Evolutionary conservation across 2,888 invertebrate genomes (phyloP), one percentile per base, ranked within the genome.

Genomic region (Philonicus albiceps): DNA sequence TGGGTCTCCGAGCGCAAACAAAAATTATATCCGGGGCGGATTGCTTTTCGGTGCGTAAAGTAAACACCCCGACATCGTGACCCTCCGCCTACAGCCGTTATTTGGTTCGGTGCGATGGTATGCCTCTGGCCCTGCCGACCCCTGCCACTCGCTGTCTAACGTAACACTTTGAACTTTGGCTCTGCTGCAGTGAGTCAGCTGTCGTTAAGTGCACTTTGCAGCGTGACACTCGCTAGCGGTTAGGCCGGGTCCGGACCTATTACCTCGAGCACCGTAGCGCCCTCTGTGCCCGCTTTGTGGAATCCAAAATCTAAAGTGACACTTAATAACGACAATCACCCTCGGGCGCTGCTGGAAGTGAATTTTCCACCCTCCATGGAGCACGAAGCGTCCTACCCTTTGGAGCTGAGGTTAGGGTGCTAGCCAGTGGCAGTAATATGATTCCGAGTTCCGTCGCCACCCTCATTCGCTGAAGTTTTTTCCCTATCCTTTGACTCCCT

Each of bases 261-360:
- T 53, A 49, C 49, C n/a, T 81, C 31, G 53, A n/a, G 53, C 53
- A 55, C 31, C 40, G 19, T 55, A n/a, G 27, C 55, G 55, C 11
- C 31, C 31, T n/a, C 53, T 31, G 11, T 40, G 31, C 40, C 31
- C 53, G 53, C 53, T 81, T 30, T 81, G 55, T 31, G 55, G 80
- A 30, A 30, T 27, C 27, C 80, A 81, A 81, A 81, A 81, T 81
- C 55, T 55, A 81, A 81, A 81, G 55, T 40, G 80, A 81, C 80
- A 81, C 80, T 81, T 81, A 81, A 81, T 81, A 81, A 81, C 55
- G 53, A 81, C 80, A 81, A 81, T 81, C 80, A 31, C 80, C 49
- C 49, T 19, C 53, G 27, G 31, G 80, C 31, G 80, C n/a, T 8
- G 55, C 53, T 53, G 16, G 30, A 53, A 49, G 49, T 49, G 49